These are phyloP conservation scores for Morone saxatilis DNA, from an alignment of 2,113 vertebrate genomes.

Conservation along the genomic window DNA sequence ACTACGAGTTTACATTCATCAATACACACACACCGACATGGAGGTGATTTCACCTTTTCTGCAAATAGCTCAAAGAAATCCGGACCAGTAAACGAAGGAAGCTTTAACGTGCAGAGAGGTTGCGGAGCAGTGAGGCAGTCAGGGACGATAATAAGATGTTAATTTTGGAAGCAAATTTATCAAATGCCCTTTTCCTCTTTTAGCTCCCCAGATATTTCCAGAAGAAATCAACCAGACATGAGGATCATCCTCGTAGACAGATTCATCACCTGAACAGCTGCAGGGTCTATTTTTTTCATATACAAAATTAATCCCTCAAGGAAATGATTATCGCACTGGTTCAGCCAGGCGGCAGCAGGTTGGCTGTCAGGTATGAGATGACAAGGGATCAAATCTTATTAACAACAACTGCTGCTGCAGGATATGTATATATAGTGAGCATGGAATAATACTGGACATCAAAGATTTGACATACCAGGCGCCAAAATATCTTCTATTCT, in stretches of 20 bases:
- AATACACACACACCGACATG: neutral
- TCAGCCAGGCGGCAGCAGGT: neutral
- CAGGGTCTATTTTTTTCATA: neutral
- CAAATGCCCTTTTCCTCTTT: conserved; percentile 16
- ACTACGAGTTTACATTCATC: neutral
- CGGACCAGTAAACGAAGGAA: neutral
- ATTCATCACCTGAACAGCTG: conserved; percentile 13
- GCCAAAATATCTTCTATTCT: neutral
- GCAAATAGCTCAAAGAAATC: neutral
- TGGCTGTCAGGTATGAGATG: neutral
- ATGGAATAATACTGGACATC: neutral
- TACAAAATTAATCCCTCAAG: conserved; percentile 4
- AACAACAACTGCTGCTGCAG: neutral
- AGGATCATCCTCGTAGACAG: neutral
- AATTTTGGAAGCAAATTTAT: neutral
- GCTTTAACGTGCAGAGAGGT: neutral
- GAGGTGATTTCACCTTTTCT: neutral
- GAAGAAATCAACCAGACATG: neutral
- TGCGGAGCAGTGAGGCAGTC: neutral
- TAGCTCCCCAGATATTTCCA: neutral
- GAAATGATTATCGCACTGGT: neutral
- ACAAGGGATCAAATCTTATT: conserved; percentile 5
- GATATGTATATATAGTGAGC: neutral
- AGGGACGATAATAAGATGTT: neutral
- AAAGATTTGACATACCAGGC: neutral